Evolutionary conservation across 1,140 invertebrate genomes (phyloP).

Genomic region (Platyura marginata): DNA sequence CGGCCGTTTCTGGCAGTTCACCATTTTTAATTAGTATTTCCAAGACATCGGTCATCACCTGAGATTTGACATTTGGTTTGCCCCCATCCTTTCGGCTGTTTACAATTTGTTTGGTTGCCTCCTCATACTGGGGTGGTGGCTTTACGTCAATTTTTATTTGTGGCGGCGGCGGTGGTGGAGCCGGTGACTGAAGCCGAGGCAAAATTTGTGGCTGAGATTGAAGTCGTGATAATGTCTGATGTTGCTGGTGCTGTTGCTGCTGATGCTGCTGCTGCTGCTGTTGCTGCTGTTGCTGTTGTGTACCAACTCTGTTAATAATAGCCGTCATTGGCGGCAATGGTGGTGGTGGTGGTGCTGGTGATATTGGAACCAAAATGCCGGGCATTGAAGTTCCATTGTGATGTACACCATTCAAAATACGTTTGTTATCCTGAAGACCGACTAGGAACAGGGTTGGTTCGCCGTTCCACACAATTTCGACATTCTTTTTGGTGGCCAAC

Average conservation of each 20-base stretch:
- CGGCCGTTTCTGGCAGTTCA: slow-evolving; percentile 74
- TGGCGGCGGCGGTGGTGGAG: neutral
- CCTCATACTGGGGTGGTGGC: slow-evolving; percentile 44
- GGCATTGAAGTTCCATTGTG: slow-evolving; percentile 17
- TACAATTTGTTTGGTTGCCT: slow-evolving; percentile 41
- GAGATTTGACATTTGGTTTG: slow-evolving; percentile 49
- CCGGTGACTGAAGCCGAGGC: no score
- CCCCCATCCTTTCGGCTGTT: slow-evolving; percentile 11
- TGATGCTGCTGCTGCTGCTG: slow-evolving; percentile 22
- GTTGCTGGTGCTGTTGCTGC: neutral
- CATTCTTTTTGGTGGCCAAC: slow-evolving; percentile 6
- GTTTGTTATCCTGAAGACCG: slow-evolving; percentile 16
- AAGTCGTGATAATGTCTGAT: neutral
- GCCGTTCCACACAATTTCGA: slow-evolving; percentile 22
- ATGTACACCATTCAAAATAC: slow-evolving; percentile 11
- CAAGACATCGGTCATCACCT: slow-evolving; percentile 86
- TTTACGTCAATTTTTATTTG: neutral
- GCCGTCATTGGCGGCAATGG: neutral
- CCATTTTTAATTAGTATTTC: slow-evolving; percentile 89
- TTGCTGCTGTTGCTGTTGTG: slow-evolving; percentile 16
- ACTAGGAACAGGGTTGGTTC: slow-evolving; percentile 22
- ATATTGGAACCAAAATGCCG: slow-evolving; percentile 18
- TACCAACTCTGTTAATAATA: slow-evolving; percentile 9
- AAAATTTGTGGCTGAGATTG: slow-evolving; percentile 11
- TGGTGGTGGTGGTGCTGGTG: slow-evolving; percentile 6